Evolutionary conservation across 2,113 vertebrate genomes (phyloP).

Genomic region (Pituophis catenifer): DNA sequence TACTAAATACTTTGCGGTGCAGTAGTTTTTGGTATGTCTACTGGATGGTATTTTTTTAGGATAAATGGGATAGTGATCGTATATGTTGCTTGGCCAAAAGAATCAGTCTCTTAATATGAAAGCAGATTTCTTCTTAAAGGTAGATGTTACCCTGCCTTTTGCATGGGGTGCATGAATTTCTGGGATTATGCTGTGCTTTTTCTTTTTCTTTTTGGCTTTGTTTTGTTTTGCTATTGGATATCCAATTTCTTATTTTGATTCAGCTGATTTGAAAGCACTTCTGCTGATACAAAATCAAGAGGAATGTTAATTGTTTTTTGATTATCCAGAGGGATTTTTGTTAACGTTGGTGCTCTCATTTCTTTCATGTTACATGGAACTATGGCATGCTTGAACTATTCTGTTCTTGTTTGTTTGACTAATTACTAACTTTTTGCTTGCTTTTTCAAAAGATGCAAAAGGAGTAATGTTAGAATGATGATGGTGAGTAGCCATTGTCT

Average conservation of each 20-base stretch:
- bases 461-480: conserved; percentile 79
- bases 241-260: background rate
- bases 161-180: conserved; percentile 1
- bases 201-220: background rate
- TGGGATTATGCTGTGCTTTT: background rate
- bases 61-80: background rate
- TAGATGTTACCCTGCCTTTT: background rate
- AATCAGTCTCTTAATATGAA: background rate
- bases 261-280: background rate
- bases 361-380: background rate
- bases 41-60: background rate
- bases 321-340: background rate
- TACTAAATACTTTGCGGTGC: background rate
- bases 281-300: background rate
- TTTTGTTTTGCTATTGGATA: background rate
- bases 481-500: conserved; percentile 68
- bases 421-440: conserved; percentile 70
- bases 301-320: background rate
- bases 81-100: conserved; percentile 5
- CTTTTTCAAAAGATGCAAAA: conserved; percentile 77
- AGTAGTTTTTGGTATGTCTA: background rate
- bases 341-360: background rate
- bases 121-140: background rate
- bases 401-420: conserved; percentile 55
- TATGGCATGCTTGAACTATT: conserved; percentile 49